Evolutionary conservation across 23 tunicate genomes (phyloP).

Genomic region (Halocynthia aurantium): DNA sequence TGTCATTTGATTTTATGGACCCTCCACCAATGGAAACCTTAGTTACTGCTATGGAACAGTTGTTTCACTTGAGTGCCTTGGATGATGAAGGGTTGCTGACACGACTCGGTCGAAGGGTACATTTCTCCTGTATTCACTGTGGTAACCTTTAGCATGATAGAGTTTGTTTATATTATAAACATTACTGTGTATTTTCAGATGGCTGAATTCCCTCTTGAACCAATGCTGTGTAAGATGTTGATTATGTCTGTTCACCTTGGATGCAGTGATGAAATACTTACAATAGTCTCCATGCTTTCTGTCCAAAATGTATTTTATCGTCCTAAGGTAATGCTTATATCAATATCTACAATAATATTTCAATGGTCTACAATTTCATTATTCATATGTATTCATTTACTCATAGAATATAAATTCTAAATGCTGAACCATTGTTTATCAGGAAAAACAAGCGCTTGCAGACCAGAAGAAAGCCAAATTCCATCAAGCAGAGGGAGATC

Average conservation of each 20-base stretch:
- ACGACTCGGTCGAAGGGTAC: conserved; percentile 73
- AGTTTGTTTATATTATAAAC: not conserved
- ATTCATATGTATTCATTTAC: not conserved
- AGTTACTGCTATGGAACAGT: conserved; percentile 95
- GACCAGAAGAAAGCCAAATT: conserved; percentile 96
- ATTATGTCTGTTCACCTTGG: conserved; percentile 93
- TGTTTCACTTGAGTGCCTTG: conserved; percentile 90
- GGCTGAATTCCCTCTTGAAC: conserved; percentile 99
- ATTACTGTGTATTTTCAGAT: conserved; percentile 22
- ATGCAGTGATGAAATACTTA: conserved; percentile 93
- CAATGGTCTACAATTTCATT: not conserved
- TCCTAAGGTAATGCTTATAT: conserved; percentile 47
- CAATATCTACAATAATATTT: not conserved
- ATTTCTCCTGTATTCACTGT: not conserved
- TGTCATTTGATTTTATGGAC: conserved; percentile 99
- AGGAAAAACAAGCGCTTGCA: conserved; percentile 92
- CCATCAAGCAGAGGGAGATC: conserved; percentile 94
- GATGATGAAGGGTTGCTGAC: conserved; percentile 98
- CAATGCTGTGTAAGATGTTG: conserved; percentile 97
- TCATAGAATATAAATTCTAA: not conserved
- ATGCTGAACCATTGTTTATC: conserved; percentile 1
- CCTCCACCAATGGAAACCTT: conserved; percentile 98
- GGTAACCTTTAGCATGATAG: not conserved
- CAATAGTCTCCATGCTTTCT: conserved; percentile 95
- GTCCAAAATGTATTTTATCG: conserved; percentile 93